Base-by-base conservation (phyloP, 1,140 invertebrate species). In the Heterodera carotae region DNA sequence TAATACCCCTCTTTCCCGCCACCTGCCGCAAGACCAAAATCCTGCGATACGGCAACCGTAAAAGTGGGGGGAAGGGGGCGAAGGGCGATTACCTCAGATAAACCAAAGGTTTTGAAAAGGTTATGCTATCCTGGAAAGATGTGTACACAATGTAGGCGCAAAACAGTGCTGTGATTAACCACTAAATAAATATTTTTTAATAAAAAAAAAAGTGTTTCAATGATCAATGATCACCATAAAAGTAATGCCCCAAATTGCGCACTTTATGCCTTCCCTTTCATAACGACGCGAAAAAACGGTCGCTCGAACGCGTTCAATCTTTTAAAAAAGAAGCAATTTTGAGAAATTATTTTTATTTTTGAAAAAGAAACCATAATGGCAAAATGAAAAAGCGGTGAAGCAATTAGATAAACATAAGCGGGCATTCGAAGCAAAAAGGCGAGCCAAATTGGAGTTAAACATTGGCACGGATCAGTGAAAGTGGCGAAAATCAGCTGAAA, bases 31-130 rank as follows among this genome's bases (percentile, higher is more conserved):
- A n/a, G n/a, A n/a, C n/a, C n/a, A n/a, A n/a, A n/a, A n/a, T n/a
- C n/a, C n/a, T n/a, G n/a, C n/a, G n/a, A n/a, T n/a, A n/a, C n/a
- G n/a, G n/a, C n/a, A n/a, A n/a, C n/a, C n/a, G n/a, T n/a, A n/a
- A n/a, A n/a, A n/a, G n/a, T n/a, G n/a, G n/a, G n/a, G n/a, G 39
- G 39, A 43, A 43, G 12, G 0, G 39, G 39, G 2, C 39, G 12
- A 43, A 39, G 36, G 4, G 18, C 18, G 18, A 56, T 5, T 22
- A 56, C 48, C 48, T 71, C 25, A 74, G n/a, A 12, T 74, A 74
- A 10, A 74, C 56, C 71, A 74, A 56, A 27, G 71, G 71, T 27
- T 74, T 59, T 10, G 39, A 39, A 36, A 74, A 74, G 36, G 71
- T 74, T 15, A 29, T 1, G 36, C 27, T 56, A 10, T 74, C 71